Conservation (phyloP, 1,140 invertebrate species). For the Littorina saxatilis region DNA sequence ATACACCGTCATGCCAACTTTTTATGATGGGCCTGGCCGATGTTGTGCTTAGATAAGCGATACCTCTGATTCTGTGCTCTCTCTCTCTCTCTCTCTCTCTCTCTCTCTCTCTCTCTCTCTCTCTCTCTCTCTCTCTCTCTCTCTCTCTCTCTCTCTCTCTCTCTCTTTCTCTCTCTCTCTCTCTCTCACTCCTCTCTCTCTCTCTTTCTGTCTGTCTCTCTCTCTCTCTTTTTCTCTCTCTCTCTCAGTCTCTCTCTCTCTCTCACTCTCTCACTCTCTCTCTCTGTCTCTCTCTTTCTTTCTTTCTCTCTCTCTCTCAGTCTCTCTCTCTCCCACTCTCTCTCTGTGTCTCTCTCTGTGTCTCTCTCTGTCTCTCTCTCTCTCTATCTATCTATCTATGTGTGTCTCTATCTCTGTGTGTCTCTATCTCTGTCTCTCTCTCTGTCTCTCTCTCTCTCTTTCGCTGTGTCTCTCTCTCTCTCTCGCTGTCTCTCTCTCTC, state of each 20-base stretch:
- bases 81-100: neutral
- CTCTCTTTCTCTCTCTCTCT: neutral
- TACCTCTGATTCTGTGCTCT: too few species aligned
- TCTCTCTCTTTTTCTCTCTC: conserved; percentile 33
- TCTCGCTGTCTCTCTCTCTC: too few species aligned
- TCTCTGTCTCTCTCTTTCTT: conserved; percentile 10
- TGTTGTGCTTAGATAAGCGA: too few species aligned
- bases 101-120: neutral
- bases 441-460: too few species aligned
- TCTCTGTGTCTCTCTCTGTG: neutral
- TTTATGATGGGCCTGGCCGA: too few species aligned
- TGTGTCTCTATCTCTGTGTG: too few species aligned
- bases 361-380: neutral
- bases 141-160: conserved; percentile 3
- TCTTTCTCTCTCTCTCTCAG: neutral
- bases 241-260: conserved; percentile 29
- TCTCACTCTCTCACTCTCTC: conserved; percentile 35
- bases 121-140: too few species aligned
- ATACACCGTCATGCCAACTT: too few species aligned
- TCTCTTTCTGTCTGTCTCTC: too few species aligned
- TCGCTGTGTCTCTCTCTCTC: neutral
- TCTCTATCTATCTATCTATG: neutral
- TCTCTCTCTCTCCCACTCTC: too few species aligned
- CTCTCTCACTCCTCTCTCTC: neutral
- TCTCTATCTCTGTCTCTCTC: neutral